A percentile compares a stretch with the other conserved stretches of the same genome.
Conservation (phyloP, 2,888 invertebrate genomes). For the Abrostola triplasia region DNA sequence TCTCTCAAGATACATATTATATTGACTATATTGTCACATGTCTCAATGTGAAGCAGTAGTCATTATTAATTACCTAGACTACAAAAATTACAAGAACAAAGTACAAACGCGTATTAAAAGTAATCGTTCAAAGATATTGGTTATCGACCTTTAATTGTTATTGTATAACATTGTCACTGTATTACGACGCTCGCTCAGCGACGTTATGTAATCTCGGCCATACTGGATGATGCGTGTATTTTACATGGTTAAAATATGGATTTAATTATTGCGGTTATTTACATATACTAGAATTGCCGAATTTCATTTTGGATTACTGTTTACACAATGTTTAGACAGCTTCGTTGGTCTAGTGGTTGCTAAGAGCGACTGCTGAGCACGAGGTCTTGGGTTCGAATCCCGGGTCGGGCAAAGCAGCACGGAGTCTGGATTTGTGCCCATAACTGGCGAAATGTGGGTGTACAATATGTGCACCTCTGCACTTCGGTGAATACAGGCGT, state of each 20-base stretch:
- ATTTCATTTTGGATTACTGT: too few relatives aligned
- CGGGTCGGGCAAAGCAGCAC: too few relatives aligned
- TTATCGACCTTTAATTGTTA: slow-evolving; percentile 42
- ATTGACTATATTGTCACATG: background rate
- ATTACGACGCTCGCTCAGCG: slow-evolving; percentile 7
- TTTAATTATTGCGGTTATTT: slow-evolving; percentile 19
- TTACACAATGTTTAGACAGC: too few relatives aligned
- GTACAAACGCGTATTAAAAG: slow-evolving; percentile 14
- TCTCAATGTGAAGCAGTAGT: background rate
- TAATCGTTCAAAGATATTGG: slow-evolving; percentile 22
- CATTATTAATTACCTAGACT: background rate
- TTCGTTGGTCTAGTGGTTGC: too few relatives aligned
- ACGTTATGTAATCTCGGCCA: slow-evolving; percentile 33
- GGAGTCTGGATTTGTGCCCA: too few relatives aligned
- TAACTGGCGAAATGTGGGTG: too few relatives aligned
- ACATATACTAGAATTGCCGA: slow-evolving; percentile 7
- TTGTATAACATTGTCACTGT: slow-evolving; percentile 44
- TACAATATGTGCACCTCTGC: too few relatives aligned
- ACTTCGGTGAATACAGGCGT: too few relatives aligned
- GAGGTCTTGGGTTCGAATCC: too few relatives aligned
- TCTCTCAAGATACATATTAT: background rate
- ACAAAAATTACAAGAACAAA: slow-evolving; percentile 10
- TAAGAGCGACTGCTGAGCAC: too few relatives aligned
- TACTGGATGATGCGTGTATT: slow-evolving; percentile 3
- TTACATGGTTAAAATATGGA: slow-evolving; percentile 17